These are phyloP conservation scores for Oscheius sp. DNA, from an alignment of 2,888 invertebrate genomes.

Conservation along the genomic window DNA sequence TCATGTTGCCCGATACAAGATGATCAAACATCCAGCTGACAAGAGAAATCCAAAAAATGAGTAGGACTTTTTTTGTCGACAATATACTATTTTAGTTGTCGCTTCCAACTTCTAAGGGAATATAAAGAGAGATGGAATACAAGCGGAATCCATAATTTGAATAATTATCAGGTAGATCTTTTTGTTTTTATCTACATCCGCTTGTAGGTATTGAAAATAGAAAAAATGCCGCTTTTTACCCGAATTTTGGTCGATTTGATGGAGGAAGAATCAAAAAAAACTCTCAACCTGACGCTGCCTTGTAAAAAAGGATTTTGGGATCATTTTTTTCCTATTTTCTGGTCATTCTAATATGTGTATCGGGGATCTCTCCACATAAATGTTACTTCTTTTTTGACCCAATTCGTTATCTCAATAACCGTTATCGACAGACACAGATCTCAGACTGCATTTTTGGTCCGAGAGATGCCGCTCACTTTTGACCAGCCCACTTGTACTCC, in stretches of 20 bases:
- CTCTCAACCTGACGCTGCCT: conserved; percentile 30
- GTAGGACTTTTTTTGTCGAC: too few relatives aligned
- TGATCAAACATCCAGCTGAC: conserved; percentile 90
- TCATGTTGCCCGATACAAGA: conserved; percentile 91
- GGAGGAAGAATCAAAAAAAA: conserved; percentile 52
- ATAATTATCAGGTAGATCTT: conserved; percentile 65
- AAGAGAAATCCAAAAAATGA: conserved; percentile 78
- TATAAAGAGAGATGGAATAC: conserved; percentile 71
- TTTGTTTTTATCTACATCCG: conserved; percentile 59
- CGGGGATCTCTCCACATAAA: too few relatives aligned
- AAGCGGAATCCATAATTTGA: conserved; percentile 72
- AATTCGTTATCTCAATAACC: too few relatives aligned
- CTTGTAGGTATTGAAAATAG: conserved; percentile 29
- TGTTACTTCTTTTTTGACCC: too few relatives aligned
- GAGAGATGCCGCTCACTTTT: too few relatives aligned
- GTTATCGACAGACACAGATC: too few relatives aligned
- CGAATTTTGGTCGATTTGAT: conserved; percentile 59
- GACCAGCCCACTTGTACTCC: too few relatives aligned
- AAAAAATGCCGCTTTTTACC: conserved; percentile 56
- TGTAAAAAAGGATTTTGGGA: conserved; percentile 29
- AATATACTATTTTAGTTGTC: too few relatives aligned
- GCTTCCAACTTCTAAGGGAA: conserved; percentile 71
- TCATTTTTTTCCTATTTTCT: too few relatives aligned
- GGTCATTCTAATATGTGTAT: too few relatives aligned
- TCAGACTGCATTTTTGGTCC: too few relatives aligned